Evolutionary conservation across 2,113 vertebrate genomes (phyloP).

Genomic region (Amphilophus citrinellus): DNA sequence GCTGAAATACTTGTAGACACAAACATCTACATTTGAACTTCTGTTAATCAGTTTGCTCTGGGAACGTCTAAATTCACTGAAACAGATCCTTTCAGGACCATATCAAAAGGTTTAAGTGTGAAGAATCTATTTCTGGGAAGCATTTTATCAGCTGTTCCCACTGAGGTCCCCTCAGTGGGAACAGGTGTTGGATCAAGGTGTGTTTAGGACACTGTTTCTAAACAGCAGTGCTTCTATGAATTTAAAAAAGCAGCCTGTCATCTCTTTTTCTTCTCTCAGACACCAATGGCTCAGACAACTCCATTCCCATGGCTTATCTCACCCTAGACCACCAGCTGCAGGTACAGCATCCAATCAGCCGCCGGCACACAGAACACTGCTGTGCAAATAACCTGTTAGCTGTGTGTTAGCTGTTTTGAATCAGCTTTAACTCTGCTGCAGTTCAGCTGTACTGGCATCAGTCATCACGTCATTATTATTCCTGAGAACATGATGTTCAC

Average conservation of each 20-base stretch:
- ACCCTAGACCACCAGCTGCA: constrained; percentile 98
- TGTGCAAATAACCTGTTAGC: neutral
- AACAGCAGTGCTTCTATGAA: neutral
- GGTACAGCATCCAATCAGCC: constrained; percentile 76
- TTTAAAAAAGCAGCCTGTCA: neutral
- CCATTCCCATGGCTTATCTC: constrained; percentile 99
- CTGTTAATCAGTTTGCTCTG: neutral
- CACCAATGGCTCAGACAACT: constrained; percentile 98
- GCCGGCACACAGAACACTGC: neutral
- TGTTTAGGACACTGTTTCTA: neutral
- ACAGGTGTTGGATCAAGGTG: neutral
- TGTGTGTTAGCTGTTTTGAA: neutral
- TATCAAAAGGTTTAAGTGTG: too few species aligned
- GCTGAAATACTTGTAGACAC: neutral
- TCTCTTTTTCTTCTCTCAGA: constrained; percentile 78
- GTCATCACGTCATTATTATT: constrained; percentile 30
- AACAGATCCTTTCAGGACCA: too few species aligned
- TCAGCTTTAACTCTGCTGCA: neutral
- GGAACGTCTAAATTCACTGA: neutral
- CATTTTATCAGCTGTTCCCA: neutral
- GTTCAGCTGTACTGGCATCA: neutral
- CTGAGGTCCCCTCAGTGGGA: neutral
- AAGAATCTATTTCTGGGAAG: too few species aligned
- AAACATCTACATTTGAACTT: too few species aligned
- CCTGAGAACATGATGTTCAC: constrained; percentile 25